Evolutionary conservation across 1,140 invertebrate genomes (phyloP).

Genomic region (Littorina saxatilis): DNA sequence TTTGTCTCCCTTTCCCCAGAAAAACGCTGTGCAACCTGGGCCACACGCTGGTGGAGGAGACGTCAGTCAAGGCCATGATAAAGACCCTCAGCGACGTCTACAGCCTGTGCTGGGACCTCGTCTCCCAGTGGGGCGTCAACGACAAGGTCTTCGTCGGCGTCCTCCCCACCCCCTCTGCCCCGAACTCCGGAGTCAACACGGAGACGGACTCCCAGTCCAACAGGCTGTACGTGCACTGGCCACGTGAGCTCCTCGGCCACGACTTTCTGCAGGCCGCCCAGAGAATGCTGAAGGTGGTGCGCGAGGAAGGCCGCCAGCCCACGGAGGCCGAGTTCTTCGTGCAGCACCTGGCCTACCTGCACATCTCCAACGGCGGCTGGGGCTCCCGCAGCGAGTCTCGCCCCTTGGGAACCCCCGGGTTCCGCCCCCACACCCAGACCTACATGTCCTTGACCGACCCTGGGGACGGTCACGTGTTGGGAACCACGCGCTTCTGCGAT

Average conservation of each 20-base stretch:
- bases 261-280: constrained; percentile 45
- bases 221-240: constrained; percentile 51
- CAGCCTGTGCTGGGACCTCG: constrained; percentile 35
- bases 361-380: constrained; percentile 47
- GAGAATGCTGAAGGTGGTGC: constrained; percentile 41
- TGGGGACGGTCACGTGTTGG: constrained; percentile 59
- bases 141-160: constrained; percentile 50
- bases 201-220: constrained; percentile 41
- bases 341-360: constrained; percentile 54
- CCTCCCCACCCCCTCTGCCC: constrained; percentile 36
- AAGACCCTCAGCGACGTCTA: constrained; percentile 37
- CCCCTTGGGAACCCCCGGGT: constrained; percentile 56
- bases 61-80: constrained; percentile 36
- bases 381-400: constrained; percentile 28
- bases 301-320: constrained; percentile 55
- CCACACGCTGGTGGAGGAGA: constrained; percentile 36
- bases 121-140: constrained; percentile 47
- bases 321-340: constrained; percentile 55
- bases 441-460: constrained; percentile 65
- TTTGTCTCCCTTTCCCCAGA: background rate
- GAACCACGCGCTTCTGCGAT: constrained; percentile 57
- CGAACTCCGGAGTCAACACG: constrained; percentile 29
- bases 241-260: constrained; percentile 39
- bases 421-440: constrained; percentile 58
- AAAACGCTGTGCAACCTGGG: constrained; percentile 35